Evolutionary conservation across 2,113 vertebrate genomes (phyloP).

Genomic region (Clarias magur): DNA sequence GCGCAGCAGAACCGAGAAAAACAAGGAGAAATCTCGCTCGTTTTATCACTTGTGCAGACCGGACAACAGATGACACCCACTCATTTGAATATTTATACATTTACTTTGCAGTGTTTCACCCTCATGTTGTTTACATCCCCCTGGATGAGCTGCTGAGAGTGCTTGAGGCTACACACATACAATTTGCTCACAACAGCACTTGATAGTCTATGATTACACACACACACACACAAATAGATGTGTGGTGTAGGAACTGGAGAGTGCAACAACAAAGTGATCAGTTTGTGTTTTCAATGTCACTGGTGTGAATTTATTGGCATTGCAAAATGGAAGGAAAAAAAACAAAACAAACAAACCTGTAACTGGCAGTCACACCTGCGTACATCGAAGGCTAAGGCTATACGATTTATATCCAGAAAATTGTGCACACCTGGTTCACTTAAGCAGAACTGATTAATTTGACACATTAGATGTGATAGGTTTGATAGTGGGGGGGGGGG

Average conservation of each 20-base stretch:
- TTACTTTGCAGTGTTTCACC: conserved; percentile 40
- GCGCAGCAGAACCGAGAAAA: not conserved
- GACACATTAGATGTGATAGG: conserved; percentile 73
- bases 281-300: conserved; percentile 43
- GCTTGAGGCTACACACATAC: conserved; percentile 46
- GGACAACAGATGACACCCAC: conserved; percentile 42
- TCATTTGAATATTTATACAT: conserved; percentile 46
- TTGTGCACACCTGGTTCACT: conserved; percentile 68
- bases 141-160: conserved; percentile 42
- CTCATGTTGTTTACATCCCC: conserved; percentile 46
- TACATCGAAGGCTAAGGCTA: conserved; percentile 64
- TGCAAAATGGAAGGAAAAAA: conserved; percentile 27
- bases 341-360: conserved; percentile 42
- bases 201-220: conserved; percentile 51
- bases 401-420: conserved; percentile 66
- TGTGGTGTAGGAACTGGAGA: not conserved
- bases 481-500: conserved; percentile 52
- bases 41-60: conserved; percentile 36
- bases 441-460: conserved; percentile 76
- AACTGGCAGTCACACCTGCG: conserved; percentile 72
- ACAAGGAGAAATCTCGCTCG: not conserved
- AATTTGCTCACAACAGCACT: conserved; percentile 47
- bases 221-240: conserved; percentile 31
- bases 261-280: conserved; percentile 1
- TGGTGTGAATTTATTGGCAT: conserved; percentile 41